Percentiles rank a stretch among this genome's conserved stretches.
These are phyloP conservation scores for Cairina moschata DNA, from an alignment of 2,113 vertebrate genomes.

Conservation along the genomic window DNA sequence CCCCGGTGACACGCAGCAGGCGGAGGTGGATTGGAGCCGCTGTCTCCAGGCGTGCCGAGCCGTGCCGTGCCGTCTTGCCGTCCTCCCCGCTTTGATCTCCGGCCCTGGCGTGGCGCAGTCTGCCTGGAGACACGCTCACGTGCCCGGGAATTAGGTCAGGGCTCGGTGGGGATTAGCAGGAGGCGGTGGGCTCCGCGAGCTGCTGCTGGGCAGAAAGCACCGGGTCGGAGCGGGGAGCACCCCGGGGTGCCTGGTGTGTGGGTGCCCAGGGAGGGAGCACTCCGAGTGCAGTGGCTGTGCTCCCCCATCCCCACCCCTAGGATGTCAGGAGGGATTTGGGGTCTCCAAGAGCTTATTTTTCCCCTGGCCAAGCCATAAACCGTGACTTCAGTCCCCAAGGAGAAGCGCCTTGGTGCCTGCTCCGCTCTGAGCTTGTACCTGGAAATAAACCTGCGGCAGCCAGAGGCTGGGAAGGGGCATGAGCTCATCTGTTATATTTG, in stretches of 20 bases:
- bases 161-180: conserved; percentile 63
- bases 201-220: conserved; percentile 58
- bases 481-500: conserved; percentile 75
- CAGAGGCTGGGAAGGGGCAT: conserved; percentile 50
- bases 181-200: not conserved
- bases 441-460: conserved; percentile 60
- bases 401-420: conserved; percentile 2
- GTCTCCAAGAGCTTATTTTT: not conserved
- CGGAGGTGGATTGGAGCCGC: conserved; percentile 32
- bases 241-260: rapidly evolving
- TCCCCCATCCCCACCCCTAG: not conserved
- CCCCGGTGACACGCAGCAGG: not conserved
- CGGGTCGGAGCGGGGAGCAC: not conserved
- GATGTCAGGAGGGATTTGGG: not conserved
- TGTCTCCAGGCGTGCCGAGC: conserved; percentile 33
- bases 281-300: not conserved
- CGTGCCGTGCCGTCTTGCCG: not conserved
- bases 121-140: conserved; percentile 63
- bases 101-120: conserved; percentile 4
- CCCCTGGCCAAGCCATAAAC: not conserved
- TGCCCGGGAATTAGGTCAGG: conserved; percentile 70
- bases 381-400: not conserved
- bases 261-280: not conserved
- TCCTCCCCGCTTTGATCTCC: not conserved
- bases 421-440: conserved; percentile 70